A percentile compares a stretch with the other conserved stretches of the same genome.
These are phyloP conservation scores for Lysandra bellargus DNA, from an alignment of 2,888 invertebrate species.

Conservation along the genomic window DNA sequence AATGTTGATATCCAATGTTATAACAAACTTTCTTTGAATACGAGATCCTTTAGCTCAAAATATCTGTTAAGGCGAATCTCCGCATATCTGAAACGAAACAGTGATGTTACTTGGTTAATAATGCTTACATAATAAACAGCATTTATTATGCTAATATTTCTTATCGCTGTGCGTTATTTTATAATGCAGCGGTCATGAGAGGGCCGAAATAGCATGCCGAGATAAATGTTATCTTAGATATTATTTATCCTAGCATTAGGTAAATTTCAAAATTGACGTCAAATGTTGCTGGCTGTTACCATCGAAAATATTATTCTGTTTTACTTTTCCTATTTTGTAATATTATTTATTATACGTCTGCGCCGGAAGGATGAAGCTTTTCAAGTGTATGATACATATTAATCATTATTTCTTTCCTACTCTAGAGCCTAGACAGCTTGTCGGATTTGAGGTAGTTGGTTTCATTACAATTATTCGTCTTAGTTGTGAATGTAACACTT, in stretches of 20 bases:
- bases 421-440: too few species aligned
- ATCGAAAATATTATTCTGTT: not conserved
- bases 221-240: not conserved
- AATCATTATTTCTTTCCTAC: too few species aligned
- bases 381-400: too few species aligned
- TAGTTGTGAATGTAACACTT: too few species aligned
- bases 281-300: not conserved
- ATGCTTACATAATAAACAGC: not conserved
- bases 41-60: conserved; percentile 80
- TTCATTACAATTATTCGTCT: too few species aligned
- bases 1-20: conserved; percentile 24
- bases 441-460: too few species aligned
- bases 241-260: not conserved
- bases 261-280: not conserved
- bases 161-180: not conserved
- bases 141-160: not conserved
- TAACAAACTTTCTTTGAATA: conserved; percentile 18
- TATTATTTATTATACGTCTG: too few species aligned
- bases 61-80: conserved; percentile 87
- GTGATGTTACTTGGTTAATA: conserved; percentile 19
- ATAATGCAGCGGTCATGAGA: not conserved
- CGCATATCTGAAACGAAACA: conserved; percentile 82
- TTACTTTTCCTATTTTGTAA: not conserved
- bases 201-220: not conserved
- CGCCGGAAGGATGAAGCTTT: too few species aligned